Evolutionary conservation across 2,113 vertebrate genomes (phyloP), one percentile per base, ranked within the genome.

Genomic region (Penelope pileata): DNA sequence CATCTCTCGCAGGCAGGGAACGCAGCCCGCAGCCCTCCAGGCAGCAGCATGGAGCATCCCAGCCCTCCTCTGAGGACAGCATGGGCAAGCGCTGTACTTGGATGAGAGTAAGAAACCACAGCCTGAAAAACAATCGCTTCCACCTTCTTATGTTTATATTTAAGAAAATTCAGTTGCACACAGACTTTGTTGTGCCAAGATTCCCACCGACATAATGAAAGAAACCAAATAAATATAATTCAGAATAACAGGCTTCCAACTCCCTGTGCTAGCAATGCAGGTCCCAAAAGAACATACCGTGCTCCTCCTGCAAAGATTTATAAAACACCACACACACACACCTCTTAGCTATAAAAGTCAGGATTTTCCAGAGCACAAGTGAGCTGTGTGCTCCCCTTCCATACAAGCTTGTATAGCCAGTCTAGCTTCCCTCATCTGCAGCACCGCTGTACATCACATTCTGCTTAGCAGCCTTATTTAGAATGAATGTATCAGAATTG

Each of bases 91-190:
- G 64, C 45, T 68, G 66, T 59, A 40, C 58, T 84, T 95, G 94
- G 94, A 95, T 60, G n/a, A 91, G 40, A 72, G 56, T 2, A 3
- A 89, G 78, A 93, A 96, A 91, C 93, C 94, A 92, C 91, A 93
- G 81, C 62, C 74, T 93, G 70, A 69, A 95, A 93, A 83, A 42
- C 87, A 95, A 95, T 83, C 0, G 1, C 36, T 94, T 80, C 82
- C 84, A 92, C 84, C 72, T 91, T 85, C 86, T 87, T 4, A 0
- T 85, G 66, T 92, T 94, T 67, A 43, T 84, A 43, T 7, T 60
- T 16, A 13, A 63, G 40, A 34, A 45, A 66, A 42, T 18, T 50
- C 56, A 29, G 36, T 51, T 88, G 12, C 12, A 13, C 51, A 30
- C 24, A 42, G 74, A 23, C 10, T 91, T 94, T 48, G n/a, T 53